Evolutionary conservation across 2,797 vertebrate species (phyloP).

Genomic region (Eleutherodactylus coqui): DNA sequence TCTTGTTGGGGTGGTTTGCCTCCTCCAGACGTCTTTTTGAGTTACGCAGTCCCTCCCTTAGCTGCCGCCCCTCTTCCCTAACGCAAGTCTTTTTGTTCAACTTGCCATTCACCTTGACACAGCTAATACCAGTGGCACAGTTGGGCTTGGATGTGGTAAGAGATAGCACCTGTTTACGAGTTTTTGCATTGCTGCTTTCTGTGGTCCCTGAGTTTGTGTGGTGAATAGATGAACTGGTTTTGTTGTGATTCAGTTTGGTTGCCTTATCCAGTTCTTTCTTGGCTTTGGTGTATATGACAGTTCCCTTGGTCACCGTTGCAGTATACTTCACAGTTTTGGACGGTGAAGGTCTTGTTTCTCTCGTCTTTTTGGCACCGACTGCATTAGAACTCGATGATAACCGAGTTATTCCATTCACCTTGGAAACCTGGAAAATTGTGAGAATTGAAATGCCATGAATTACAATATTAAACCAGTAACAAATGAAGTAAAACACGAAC

Average conservation of each 20-base stretch:
- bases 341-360: constrained; percentile 94
- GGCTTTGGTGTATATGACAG: constrained; percentile 99
- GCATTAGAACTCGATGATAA: constrained; percentile 82
- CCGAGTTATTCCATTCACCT: constrained; percentile 93
- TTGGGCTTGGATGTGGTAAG: constrained; percentile 87
- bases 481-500: not conserved
- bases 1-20: constrained; percentile 74
- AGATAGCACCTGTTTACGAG: constrained; percentile 99
- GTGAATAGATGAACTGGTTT: constrained; percentile 88
- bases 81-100: constrained; percentile 90
- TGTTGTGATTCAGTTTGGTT: constrained; percentile 98
- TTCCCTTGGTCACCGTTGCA: constrained; percentile 98
- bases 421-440: constrained; percentile 82
- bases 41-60: constrained; percentile 92
- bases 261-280: constrained; percentile 99
- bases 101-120: constrained; percentile 89
- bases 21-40: constrained; percentile 94
- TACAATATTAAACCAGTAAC: not conserved
- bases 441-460: not conserved
- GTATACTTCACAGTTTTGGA: constrained; percentile 99
- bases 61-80: constrained; percentile 83
- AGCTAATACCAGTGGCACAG: constrained; percentile 76
- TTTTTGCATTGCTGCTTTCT: constrained; percentile 99
- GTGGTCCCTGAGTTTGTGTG: constrained; percentile 98
- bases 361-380: constrained; percentile 94